Conservation (phyloP, 2,113 vertebrate species). For the Castor canadensis region DNA sequence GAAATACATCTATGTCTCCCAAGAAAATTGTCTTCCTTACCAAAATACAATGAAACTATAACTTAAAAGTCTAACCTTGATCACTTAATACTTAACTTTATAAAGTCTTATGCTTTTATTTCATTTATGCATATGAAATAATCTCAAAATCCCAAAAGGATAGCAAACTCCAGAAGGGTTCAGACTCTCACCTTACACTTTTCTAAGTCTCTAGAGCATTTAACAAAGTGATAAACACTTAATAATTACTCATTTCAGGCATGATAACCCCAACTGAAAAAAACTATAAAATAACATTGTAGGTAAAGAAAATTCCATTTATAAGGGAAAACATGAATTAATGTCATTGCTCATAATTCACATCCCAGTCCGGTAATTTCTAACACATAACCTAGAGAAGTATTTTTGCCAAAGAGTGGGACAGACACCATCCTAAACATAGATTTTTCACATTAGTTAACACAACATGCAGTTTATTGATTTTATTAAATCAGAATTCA, state of each 20-base stretch:
- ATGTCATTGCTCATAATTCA: background rate
- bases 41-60: slow-evolving; percentile 2
- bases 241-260: slow-evolving; percentile 3
- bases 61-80: background rate
- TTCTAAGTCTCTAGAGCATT: slow-evolving; percentile 9
- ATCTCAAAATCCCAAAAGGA: background rate
- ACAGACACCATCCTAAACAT: background rate
- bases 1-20: background rate
- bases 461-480: background rate
- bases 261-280: slow-evolving; percentile 7
- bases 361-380: background rate
- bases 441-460: slow-evolving; percentile 30
- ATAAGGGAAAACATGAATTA: slow-evolving; percentile 14
- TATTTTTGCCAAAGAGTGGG: slow-evolving; percentile 8
- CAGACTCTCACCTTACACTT: background rate
- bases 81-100: slow-evolving; percentile 24
- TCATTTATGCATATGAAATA: background rate
- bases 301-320: background rate
- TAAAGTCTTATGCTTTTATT: background rate
- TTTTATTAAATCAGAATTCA: background rate
- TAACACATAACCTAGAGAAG: background rate
- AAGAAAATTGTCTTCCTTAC: slow-evolving; percentile 27
- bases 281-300: slow-evolving; percentile 12
- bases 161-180: background rate
- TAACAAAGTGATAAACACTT: slow-evolving; percentile 1